Evolutionary conservation across 1,140 invertebrate genomes (phyloP), one percentile per base, ranked within the genome.

Genomic region (Kradibia gibbosae): DNA sequence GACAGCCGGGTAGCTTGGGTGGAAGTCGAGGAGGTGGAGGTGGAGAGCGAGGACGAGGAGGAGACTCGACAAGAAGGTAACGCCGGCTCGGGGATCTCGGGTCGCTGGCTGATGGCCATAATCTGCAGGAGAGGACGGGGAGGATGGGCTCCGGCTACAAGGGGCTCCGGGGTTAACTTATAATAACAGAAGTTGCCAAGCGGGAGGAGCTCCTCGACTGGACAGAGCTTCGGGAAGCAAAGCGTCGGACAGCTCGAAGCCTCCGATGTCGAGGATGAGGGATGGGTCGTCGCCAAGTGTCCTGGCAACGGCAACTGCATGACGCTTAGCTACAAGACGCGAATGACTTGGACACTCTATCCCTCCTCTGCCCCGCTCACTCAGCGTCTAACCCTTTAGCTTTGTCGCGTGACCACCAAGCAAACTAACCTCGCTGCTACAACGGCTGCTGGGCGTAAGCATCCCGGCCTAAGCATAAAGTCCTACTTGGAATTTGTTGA

Each of bases 121-220:
- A 91, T 91, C 90, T 90, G 85, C 42, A 82, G 81, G 65, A 74
- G 83, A 75, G 72, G 71, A 76, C 39, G 1, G 31, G 55, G 28
- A 42, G n/a, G 13, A 50, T 11, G 22, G 53, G 31, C 39, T 53
- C 72, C 72, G 72, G 50, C 65, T 76, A 71, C 50, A 71, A 82
- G 78, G 73, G 78, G 72, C 72, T 84, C 81, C 83, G 85, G 86
- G 88, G 89, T 90, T 89, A 91, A 90, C 89, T 91, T 91, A 91
- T 91, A 91, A 91, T 91, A 91, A 91, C 90, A 91, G 86, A 90
- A 91, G 89, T 91, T 91, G 85, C 85, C 87, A n/a, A 86, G 85
- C 86, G 85, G 87, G 57, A 55, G 60, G 80, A 55, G 89, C 90
- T 89, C 88, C 87, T 86, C 85, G 87, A 86, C 87, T 87, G 89